Evolutionary conservation across 2,888 invertebrate genomes (phyloP), one percentile per base, ranked within the genome.

Genomic region (Taphrorychus bicolor): DNA sequence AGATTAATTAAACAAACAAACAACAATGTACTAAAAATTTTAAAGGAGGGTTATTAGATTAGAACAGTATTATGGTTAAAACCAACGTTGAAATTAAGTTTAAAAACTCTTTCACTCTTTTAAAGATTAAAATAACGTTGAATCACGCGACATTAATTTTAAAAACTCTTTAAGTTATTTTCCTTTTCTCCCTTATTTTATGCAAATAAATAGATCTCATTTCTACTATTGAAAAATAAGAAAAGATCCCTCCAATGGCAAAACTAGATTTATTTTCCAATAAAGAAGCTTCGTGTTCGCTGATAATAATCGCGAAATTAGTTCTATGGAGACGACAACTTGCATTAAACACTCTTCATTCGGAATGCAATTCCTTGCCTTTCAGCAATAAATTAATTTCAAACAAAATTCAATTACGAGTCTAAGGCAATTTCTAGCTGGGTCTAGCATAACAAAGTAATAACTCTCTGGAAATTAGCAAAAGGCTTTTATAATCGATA

Each of bases 331-430:
- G 32, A 9, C 32, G 3, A 32, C 32, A 3, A 32, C 32, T 32
- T 32, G 32, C 32, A 32, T 32, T 32, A 32, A 32, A 32, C 32
- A 45, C 16, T n/a, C 17, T 45, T 14, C 45, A 45, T 45, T 45
- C 7, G 7, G 4, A 45, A 45, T 16, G 17, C 45, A 16, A 16
- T 45, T 45, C 17, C 45, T 17, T 45, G 45, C 45, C 14, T 45
- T 45, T 45, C 16, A 16, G 45, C 17, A 17, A 45, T 17, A 45
- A 45, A 45, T 45, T 45, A 45, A 17, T 16, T 45, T 17, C 17
- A 16, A 45, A 17, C 45, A 17, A 45, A 45, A 45, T 45, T 45
- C 17, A 45, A 45, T 45, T 45, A 45, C 14, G 45, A 45, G 16
- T 45, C 45, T 14, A 7, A n/a, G 32, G 32, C 32, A 32, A 32